A percentile compares a stretch with the other conserved stretches of the same genome.
These are phyloP conservation scores for Ibidorhyncha struthersii DNA, from an alignment of 2,113 vertebrate genomes.

Conservation along the genomic window DNA sequence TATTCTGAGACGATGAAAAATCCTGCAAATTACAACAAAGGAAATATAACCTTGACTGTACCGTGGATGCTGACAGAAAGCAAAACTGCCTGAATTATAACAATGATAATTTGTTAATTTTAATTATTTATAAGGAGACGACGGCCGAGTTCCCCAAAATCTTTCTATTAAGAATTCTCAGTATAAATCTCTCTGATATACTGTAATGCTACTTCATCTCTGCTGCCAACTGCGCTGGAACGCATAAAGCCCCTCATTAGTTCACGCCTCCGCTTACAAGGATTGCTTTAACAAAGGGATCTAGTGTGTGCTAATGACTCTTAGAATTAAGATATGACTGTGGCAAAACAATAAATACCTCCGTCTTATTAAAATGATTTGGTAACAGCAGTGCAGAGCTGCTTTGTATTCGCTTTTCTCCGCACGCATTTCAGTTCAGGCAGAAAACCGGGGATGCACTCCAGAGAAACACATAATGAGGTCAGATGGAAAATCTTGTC, in stretches of 20 bases:
- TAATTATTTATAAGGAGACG: slow-evolving; percentile 74
- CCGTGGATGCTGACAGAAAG: slow-evolving; percentile 37
- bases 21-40: slow-evolving; percentile 18
- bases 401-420: slow-evolving; percentile 64
- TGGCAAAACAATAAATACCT: slow-evolving; percentile 72
- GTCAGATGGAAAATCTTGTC: slow-evolving; percentile 78
- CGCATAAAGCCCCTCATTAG: slow-evolving; percentile 69
- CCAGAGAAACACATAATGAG: slow-evolving; percentile 78
- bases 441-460: slow-evolving; percentile 66
- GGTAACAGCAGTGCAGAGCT: slow-evolving; percentile 34
- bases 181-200: slow-evolving; percentile 68
- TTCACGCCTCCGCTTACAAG: slow-evolving; percentile 53
- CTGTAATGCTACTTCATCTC: slow-evolving; percentile 62
- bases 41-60: slow-evolving; percentile 12
- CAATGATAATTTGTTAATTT: slow-evolving; percentile 70
- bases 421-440: slow-evolving; percentile 58
- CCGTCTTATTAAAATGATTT: slow-evolving; percentile 66
- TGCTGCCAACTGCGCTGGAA: slow-evolving; percentile 56
- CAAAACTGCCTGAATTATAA: slow-evolving; percentile 55
- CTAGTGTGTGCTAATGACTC: slow-evolving; percentile 59
- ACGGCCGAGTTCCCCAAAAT: slow-evolving; percentile 37
- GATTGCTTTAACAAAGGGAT: slow-evolving; percentile 69
- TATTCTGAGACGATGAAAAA: neutral
- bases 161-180: slow-evolving; percentile 55
- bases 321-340: slow-evolving; percentile 64